Evolutionary conservation across 2,797 vertebrate species (phyloP), one percentile per base, ranked within the genome.

Genomic region (Menidia menidia): DNA sequence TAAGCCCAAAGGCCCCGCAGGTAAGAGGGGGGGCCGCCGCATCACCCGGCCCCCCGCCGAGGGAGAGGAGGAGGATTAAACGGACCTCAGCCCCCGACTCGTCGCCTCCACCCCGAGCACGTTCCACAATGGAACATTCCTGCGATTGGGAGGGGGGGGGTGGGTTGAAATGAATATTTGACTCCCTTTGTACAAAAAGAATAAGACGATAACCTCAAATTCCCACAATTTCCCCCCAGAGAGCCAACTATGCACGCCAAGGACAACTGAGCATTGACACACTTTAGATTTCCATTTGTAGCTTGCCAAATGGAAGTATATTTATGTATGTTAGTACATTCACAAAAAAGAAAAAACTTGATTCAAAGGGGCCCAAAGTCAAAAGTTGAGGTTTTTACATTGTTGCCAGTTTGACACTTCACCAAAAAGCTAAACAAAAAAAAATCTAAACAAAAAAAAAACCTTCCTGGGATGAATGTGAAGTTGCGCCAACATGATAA

Each of bases 1-100:
- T 82, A 99, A 98, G 79, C 98, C 98, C 32, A 97, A 95, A 89
- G 98, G 97, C 50, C 98, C 98, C 4, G 91, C 94, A 0, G 98
- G 98, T 32, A 97, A 97, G 86, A 95, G 95, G 70, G 98, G 98
- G 9, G 94, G 93, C n/a, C 95, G 96, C 75, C 94, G 98, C 85
- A 94, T 99, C 83, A 99, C 97, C 41, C 89, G 94, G 74, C 94
- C 95, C 48, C 95, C 96, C 30, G 92, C 92, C 51, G 96, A 97
- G 6, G 96, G 95, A 83, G 94, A 95, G 13, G 95, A 95, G 45
- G 95, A 95, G 68, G 95, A 98, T 87, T 98, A 95, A 95, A 89
- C 50, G 44, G 91, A 92, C 90, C 83, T 90, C 82, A 78, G 78
- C 67, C 47, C 33, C 52, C 19, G 1, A 53, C 59, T 25, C 61